These are phyloP conservation scores for Decapterus maruadsi DNA, from an alignment of 2,797 vertebrate species.

Conservation along the genomic window DNA sequence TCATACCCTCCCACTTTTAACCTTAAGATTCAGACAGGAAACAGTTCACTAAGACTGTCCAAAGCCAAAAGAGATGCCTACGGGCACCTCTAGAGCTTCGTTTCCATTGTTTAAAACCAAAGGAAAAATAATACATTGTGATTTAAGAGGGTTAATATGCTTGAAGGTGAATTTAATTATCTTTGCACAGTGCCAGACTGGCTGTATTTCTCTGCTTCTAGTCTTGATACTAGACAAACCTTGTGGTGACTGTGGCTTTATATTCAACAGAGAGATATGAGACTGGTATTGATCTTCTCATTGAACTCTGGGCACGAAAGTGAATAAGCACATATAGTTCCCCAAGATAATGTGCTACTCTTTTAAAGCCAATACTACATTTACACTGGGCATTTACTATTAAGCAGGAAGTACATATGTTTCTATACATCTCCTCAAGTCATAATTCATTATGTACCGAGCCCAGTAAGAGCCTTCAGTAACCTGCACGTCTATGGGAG, in stretches of 20 bases:
- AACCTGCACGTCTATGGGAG: constrained; percentile 42
- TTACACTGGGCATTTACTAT: not conserved
- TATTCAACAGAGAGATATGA: not conserved
- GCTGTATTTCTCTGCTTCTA: not conserved
- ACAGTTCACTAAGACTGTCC: not conserved
- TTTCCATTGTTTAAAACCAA: not conserved
- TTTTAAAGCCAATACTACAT: not conserved
- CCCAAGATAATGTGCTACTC: not conserved
- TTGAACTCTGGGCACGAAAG: not conserved
- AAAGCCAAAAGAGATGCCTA: not conserved
- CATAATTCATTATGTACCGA: constrained; percentile 15
- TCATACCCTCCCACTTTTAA: not conserved
- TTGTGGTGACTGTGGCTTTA: not conserved
- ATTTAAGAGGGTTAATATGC: not conserved
- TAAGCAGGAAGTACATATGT: constrained; percentile 1
- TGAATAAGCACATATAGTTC: not conserved
- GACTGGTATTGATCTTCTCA: not conserved
- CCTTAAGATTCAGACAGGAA: not conserved
- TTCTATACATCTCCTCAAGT: constrained; percentile 28
- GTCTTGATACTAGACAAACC: not conserved
- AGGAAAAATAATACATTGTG: not conserved
- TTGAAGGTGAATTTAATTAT: not conserved
- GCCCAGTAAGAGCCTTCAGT: constrained; percentile 21
- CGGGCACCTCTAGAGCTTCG: not conserved
- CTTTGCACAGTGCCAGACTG: not conserved